Evolutionary conservation across 2,888 invertebrate genomes (phyloP), one percentile per base, ranked within the genome.

Genomic region (Elmis aenea): DNA sequence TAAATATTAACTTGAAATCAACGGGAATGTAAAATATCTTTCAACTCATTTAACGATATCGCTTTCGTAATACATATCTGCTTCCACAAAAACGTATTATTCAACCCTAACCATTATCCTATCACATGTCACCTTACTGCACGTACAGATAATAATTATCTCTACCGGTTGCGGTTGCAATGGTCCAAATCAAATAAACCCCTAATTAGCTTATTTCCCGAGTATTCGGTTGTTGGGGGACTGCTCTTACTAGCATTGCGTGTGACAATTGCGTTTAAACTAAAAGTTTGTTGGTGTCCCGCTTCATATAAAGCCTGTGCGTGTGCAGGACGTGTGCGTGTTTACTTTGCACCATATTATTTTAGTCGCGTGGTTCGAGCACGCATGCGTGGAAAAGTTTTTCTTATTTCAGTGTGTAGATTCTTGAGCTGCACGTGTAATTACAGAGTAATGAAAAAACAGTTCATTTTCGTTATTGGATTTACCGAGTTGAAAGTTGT

Each of bases 261-360:
- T 47, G 47, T 45, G 47, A 47, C 47, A 47, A 47, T 47, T 45
- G 47, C 47, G 47, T 47, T 47, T 42, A 31, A 37, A 34, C 24
- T 26, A 37, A 45, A 47, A 45, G 39, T 47, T 47, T 47, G 46
- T 45, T 45, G 45, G 39, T 47, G 45, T 47, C 40, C 47, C 40
- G 39, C 45, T 42, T 42, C 45, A 42, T 47, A 42, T 42, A 47
- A 47, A 47, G 36, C 33, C 32, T 35, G 42, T 45, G 47, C 39
- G 47, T 45, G 45, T 39, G 38, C 26, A 21, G 26, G 42, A 42
- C 34, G 40, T 41, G 42, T 47, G 47, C 47, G 47, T 47, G 47
- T 40, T 35, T 26, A 18, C 26, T 14, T 20, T 33, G 32, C 29
- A 21, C 36, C 28, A 26, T 26, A 38, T 38, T 42, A 45, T 36